These are phyloP conservation scores for Poeciliopsis retropinna DNA, from an alignment of 2,113 vertebrate species.

Conservation along the genomic window DNA sequence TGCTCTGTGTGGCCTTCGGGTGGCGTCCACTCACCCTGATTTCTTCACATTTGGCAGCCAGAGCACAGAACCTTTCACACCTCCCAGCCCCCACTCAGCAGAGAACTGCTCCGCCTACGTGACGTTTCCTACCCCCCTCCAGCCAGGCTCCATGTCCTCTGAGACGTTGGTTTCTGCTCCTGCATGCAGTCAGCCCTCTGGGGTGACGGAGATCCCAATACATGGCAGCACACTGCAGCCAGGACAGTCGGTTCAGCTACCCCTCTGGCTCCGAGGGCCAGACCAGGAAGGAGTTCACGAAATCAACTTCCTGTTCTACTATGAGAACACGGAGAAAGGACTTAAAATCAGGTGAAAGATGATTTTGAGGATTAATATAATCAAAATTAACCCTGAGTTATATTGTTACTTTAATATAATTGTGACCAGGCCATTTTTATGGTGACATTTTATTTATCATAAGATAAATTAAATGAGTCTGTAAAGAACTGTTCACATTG, in stretches of 20 bases:
- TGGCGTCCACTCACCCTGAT: conserved; percentile 91
- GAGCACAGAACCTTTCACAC: conserved; percentile 80
- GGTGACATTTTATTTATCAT: no score
- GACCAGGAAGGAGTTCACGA: conserved; percentile 98
- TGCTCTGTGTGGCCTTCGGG: conserved; percentile 87
- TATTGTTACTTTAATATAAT: no score
- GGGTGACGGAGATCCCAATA: conserved; percentile 88
- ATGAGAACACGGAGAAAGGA: conserved; percentile 88
- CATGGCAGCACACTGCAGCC: conserved; percentile 85
- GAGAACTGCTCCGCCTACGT: conserved; percentile 96
- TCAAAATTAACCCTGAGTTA: no score
- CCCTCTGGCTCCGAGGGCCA: conserved; percentile 95
- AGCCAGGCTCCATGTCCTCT: conserved; percentile 58
- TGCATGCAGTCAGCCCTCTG: conserved; percentile 81
- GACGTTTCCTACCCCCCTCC: conserved; percentile 82
- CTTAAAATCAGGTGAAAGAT: conserved; percentile 83
- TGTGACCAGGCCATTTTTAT: no score
- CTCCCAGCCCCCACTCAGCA: conserved; percentile 86
- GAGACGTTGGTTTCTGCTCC: conserved; percentile 82
- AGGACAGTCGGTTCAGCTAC: conserved; percentile 90
- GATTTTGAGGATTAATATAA: no score
- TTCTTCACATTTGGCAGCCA: conserved; percentile 96
- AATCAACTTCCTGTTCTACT: conserved; percentile 98
- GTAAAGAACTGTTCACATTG: no score
- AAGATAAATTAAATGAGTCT: no score